Conservation (phyloP, 2,888 invertebrate genomes). For the Orchesellides sinensis region DNA sequence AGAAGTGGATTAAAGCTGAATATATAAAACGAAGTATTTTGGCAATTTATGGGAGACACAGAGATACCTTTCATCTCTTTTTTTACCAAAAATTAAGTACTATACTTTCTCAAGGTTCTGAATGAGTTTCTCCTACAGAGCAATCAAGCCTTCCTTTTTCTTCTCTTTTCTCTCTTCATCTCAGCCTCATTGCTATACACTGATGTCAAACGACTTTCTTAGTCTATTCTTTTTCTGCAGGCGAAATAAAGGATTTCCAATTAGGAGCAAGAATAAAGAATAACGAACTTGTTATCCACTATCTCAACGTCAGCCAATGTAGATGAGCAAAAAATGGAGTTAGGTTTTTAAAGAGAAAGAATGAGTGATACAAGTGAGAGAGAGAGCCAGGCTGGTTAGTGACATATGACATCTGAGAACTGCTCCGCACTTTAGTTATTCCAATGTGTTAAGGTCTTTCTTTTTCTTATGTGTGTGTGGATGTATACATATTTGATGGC, state of each 20-base stretch:
- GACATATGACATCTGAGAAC: conserved; percentile 49
- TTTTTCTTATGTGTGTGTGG: too few relatives aligned
- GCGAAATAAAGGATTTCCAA: conserved; percentile 50
- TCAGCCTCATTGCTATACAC: conserved; percentile 28
- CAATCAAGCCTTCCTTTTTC: conserved; percentile 8
- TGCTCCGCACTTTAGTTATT: not conserved
- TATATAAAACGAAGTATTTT: not conserved
- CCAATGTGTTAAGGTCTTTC: not conserved
- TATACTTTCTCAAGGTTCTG: conserved; percentile 11
- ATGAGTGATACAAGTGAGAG: not conserved
- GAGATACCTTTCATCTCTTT: conserved; percentile 1
- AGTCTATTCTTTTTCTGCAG: not conserved
- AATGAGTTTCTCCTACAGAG: not conserved
- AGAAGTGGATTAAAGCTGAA: not conserved
- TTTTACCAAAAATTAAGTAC: conserved; percentile 2
- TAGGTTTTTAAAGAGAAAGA: too few relatives aligned
- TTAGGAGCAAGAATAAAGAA: conserved; percentile 36
- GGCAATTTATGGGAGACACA: not conserved
- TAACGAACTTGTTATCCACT: conserved; percentile 52
- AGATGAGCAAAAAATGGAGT: not conserved
- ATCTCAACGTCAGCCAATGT: conserved; percentile 26
- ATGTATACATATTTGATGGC: not conserved
- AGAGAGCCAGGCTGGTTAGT: conserved; percentile 37
- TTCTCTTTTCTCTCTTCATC: conserved; percentile 10
- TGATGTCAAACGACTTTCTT: conserved; percentile 33